Percentiles rank a stretch among this genome's conserved stretches.
Evolutionary conservation across 2,888 invertebrate genomes (phyloP).

Genomic region (Xanthorhoe spadicearia): DNA sequence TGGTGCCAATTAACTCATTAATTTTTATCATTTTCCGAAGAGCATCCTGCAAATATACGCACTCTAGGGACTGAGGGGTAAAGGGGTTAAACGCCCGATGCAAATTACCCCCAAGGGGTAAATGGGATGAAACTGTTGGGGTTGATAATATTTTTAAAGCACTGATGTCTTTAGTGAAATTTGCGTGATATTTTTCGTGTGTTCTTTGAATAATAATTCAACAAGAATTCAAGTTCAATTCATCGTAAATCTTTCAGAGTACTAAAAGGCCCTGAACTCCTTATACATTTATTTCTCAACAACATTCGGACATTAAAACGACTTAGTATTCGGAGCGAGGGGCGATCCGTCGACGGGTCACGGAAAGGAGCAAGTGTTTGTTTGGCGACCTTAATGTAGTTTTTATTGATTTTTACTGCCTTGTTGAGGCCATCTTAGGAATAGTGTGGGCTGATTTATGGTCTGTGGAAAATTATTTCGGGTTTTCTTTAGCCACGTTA

Average conservation of each 20-base stretch:
- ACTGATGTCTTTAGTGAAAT: neutral
- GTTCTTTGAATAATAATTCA: neutral
- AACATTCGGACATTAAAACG: slow-evolving; percentile 23
- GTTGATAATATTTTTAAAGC: slow-evolving; percentile 17
- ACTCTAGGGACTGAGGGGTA: neutral
- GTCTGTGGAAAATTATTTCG: too few species aligned
- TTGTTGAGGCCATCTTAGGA: slow-evolving; percentile 8
- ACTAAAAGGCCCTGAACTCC: neutral
- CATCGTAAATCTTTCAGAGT: slow-evolving; percentile 27
- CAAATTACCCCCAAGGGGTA: slow-evolving; percentile 19
- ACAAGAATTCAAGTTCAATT: slow-evolving; percentile 24
- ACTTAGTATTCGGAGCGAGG: slow-evolving; percentile 62
- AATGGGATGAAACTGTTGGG: slow-evolving; percentile 13
- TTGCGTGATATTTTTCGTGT: neutral
- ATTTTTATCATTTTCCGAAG: slow-evolving; percentile 16
- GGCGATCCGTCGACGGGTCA: slow-evolving; percentile 54
- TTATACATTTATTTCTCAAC: slow-evolving; percentile 23
- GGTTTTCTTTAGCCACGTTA: too few species aligned
- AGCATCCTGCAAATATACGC: slow-evolving; percentile 19
- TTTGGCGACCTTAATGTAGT: slow-evolving; percentile 49
- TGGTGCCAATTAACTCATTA: slow-evolving; percentile 16
- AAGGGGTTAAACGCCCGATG: slow-evolving; percentile 7
- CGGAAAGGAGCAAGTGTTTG: slow-evolving; percentile 53
- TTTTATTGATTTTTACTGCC: slow-evolving; percentile 33
- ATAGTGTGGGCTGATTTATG: too few species aligned